Conservation (phyloP, 2,113 vertebrate genomes). For the Ailuropoda melanoleuca region DNA sequence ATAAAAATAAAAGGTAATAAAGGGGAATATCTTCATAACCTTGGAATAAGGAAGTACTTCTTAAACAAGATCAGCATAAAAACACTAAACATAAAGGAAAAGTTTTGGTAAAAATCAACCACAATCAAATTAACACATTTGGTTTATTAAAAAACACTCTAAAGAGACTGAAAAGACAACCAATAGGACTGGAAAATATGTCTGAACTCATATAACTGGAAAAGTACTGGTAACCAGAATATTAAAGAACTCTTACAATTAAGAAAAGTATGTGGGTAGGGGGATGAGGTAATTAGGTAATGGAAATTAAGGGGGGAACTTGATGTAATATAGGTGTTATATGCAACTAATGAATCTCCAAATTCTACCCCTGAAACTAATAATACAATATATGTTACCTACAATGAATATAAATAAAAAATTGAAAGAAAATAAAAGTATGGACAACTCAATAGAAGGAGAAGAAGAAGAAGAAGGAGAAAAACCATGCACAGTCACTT, state of each 20-base stretch:
- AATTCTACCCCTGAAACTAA: background rate
- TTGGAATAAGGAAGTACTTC: background rate
- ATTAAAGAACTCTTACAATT: background rate
- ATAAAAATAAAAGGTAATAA: too few relatives aligned
- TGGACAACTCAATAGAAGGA: background rate
- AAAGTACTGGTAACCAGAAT: background rate
- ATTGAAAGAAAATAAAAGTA: background rate
- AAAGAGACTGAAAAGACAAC: background rate
- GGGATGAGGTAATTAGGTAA: too few relatives aligned
- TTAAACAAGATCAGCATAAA: background rate
- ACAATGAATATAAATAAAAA: background rate
- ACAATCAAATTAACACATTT: background rate
- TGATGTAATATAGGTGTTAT: background rate
- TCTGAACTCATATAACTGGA: background rate
- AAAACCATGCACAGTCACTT: background rate
- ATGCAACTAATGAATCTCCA: background rate
- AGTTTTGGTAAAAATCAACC: background rate
- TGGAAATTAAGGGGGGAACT: too few relatives aligned
- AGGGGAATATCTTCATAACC: background rate
- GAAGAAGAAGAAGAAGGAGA: too few relatives aligned
- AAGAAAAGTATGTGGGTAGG: background rate
- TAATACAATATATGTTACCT: background rate
- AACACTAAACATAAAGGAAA: background rate
- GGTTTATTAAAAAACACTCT: background rate
- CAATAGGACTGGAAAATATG: background rate